These are phyloP conservation scores for Battus philenor DNA, from an alignment of 1,140 invertebrate genomes.

Conservation along the genomic window DNA sequence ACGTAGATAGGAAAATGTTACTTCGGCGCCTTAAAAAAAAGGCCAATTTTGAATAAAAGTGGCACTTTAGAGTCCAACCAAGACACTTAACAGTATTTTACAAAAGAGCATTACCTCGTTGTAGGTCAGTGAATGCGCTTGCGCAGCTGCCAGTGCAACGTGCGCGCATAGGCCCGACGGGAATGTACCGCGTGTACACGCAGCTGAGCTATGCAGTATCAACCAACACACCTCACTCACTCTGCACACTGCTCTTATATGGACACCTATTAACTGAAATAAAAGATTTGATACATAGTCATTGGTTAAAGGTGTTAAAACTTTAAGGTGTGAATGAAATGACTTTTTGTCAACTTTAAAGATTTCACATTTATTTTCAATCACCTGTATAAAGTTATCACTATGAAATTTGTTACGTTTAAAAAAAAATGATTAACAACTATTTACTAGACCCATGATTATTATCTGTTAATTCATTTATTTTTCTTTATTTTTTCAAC, in stretches of 20 bases:
- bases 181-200: conserved; percentile 16
- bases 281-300: too few relatives aligned
- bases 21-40: not conserved
- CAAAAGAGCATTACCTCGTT: conserved; percentile 26
- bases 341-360: too few relatives aligned
- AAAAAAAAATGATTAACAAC: too few relatives aligned
- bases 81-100: not conserved
- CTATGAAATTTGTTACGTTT: too few relatives aligned
- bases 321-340: too few relatives aligned
- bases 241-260: conserved; percentile 24
- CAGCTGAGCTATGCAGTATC: conserved; percentile 17
- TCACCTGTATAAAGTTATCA: too few relatives aligned
- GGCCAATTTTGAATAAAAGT: not conserved
- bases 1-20: not conserved
- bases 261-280: conserved; percentile 39
- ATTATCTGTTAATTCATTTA: too few relatives aligned
- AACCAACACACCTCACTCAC: conserved; percentile 21
- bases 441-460: too few relatives aligned
- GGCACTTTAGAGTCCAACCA: not conserved
- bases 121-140: conserved; percentile 13
- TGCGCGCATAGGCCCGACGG: conserved; percentile 26
- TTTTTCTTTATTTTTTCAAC: too few relatives aligned
- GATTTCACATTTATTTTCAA: too few relatives aligned
- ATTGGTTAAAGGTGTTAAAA: too few relatives aligned
- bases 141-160: conserved; percentile 13